phyloP scores from a whole-genome alignment of 2,113 vertebrate genomes.

The Lamprotornis superbus region DNA sequence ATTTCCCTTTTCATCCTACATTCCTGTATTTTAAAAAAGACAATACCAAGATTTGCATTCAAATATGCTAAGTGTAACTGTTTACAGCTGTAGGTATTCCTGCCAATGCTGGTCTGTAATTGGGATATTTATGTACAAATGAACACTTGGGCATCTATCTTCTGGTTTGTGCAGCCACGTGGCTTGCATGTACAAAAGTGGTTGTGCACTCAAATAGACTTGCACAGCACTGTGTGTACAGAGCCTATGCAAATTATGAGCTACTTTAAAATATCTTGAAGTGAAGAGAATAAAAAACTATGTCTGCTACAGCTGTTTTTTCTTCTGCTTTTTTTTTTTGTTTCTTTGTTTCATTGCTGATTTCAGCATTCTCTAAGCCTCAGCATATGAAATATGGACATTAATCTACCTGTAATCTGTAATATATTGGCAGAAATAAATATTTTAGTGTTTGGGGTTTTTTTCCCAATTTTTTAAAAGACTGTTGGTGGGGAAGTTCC shows the following conservation, averaged over 20 bases:
- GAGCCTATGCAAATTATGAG: background rate
- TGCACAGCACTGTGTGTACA: background rate
- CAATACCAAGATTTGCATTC: background rate
- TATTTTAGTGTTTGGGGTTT: background rate
- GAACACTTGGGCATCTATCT: background rate
- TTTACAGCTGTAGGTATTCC: background rate
- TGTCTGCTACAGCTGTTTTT: background rate
- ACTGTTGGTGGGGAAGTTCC: background rate
- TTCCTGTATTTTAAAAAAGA: background rate
- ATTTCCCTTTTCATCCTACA: background rate
- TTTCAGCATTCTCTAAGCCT: background rate
- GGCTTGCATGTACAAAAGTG: background rate
- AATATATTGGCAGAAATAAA: background rate
- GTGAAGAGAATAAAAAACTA: background rate
- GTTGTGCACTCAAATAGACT: background rate
- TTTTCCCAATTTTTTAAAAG: background rate
- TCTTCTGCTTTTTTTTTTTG: too few species aligned
- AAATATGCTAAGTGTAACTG: background rate
- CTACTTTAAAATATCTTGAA: background rate
- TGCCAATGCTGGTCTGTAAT: background rate
- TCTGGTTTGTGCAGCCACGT: background rate
- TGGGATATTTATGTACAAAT: constrained; percentile 12
- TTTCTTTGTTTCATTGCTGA: background rate
- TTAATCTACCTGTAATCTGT: background rate
- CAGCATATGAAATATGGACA: background rate